Evolutionary conservation across 2,113 vertebrate genomes (phyloP), one percentile per base, ranked within the genome.

Genomic region (Chaenogobius annularis): DNA sequence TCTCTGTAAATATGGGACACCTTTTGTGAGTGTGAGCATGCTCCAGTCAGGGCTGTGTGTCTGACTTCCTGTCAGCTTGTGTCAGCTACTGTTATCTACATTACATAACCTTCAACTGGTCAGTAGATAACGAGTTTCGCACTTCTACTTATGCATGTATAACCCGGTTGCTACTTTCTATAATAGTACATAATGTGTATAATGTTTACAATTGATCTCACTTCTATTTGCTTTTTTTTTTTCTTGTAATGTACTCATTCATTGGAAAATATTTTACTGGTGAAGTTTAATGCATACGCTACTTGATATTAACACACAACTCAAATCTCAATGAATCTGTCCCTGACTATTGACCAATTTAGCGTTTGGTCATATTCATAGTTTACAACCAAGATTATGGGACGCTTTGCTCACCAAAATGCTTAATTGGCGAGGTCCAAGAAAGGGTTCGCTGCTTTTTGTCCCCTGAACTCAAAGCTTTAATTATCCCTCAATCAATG

Each of bases 401-500:
- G 71, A 72, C 62, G 74, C 52, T 68, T 74, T 81, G 66, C 40
- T 61, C 79, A 81, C 72, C 66, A 85, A 40, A 68, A 73, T 77
- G 72, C 37, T 69, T 79, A 85, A 84, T 67, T 84, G 69, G 74
- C 47, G 71, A 74, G 68, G 78, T 79, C 68, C 75, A 54, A 71
- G 37, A 68, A 74, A 79, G 63, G 66, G 56, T 71, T 76, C 26
- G 72, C 7, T 26, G 66, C 69, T 78, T 72, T 74, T 17, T 74
- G 48, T 65, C 40, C 73, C 80, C 72, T 77, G 87, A 87, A 84
- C 78, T 66, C 64, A 81, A 76, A 43, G n/a, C 78, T 89, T 89
- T 87, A 87, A 92, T 90, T 91, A 87, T 83, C 74, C 77, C 47
- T 77, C 73, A 84, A 83, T 82, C 55, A 55, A 85, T 76, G 73